These are phyloP conservation scores for Molanna angustata DNA, from an alignment of 2,888 invertebrate species.

Conservation along the genomic window DNA sequence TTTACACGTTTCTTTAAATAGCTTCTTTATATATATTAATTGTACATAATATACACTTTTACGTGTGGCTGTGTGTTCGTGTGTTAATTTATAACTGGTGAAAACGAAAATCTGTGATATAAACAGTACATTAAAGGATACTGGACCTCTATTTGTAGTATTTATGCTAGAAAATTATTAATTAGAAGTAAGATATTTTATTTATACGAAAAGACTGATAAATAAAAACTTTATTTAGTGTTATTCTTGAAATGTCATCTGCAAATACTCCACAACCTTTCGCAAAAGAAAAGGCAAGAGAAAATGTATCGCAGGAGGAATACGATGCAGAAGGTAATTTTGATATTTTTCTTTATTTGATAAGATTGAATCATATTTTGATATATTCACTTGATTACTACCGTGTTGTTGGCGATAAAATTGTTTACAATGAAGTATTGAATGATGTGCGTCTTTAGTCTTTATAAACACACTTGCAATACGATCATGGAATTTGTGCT, in stretches of 20 bases:
- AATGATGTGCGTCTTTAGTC: too few relatives aligned
- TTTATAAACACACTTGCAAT: too few relatives aligned
- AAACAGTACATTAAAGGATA: conserved; percentile 54
- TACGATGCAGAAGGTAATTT: conserved; percentile 16
- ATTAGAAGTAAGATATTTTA: conserved; percentile 39
- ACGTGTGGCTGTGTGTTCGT: conserved; percentile 48
- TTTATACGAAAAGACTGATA: conserved; percentile 33
- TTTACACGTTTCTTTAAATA: conserved; percentile 57
- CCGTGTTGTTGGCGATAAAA: too few relatives aligned
- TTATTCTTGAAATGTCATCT: conserved; percentile 55
- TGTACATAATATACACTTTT: conserved; percentile 50
- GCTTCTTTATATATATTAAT: conserved; percentile 52
- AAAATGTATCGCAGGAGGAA: conserved; percentile 15
- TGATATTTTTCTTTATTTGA: not conserved
- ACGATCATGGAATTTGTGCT: too few relatives aligned
- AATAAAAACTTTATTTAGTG: conserved; percentile 45
- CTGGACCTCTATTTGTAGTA: conserved; percentile 54
- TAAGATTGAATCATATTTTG: too few relatives aligned
- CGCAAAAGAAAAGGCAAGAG: conserved; percentile 23
- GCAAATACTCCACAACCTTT: conserved; percentile 41
- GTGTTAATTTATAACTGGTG: conserved; percentile 57
- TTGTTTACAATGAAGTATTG: too few relatives aligned
- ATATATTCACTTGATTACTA: too few relatives aligned
- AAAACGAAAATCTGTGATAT: conserved; percentile 63
- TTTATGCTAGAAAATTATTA: conserved; percentile 39